Conservation (phyloP, 2,797 vertebrate species). For the Hemibagrus guttatus region DNA sequence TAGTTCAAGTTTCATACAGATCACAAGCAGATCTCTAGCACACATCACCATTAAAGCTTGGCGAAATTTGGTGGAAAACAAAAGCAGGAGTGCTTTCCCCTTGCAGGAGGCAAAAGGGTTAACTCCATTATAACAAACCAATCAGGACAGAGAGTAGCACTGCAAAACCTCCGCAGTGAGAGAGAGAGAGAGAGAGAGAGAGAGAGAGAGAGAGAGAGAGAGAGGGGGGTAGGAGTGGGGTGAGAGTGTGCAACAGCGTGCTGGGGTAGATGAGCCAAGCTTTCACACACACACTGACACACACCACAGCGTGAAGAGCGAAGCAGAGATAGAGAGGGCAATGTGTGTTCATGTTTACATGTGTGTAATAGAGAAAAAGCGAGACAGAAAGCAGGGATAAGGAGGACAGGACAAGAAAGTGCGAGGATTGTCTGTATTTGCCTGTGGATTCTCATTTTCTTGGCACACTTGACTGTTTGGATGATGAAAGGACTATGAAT, state of each 20-base stretch:
- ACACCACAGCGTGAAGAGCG: constrained; percentile 37
- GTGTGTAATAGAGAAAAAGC: constrained; percentile 14
- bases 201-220: constrained; percentile 47
- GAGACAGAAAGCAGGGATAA: constrained; percentile 37
- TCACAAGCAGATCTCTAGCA: constrained; percentile 6
- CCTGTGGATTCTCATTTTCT: constrained; percentile 42
- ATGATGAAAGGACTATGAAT: constrained; percentile 40
- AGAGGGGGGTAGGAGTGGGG: constrained; percentile 47
- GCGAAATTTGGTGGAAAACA: constrained; percentile 47
- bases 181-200: constrained; percentile 53
- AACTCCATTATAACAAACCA: constrained; percentile 84
- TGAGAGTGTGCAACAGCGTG: constrained; percentile 64
- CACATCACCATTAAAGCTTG: constrained; percentile 37
- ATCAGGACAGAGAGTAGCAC: constrained; percentile 86
- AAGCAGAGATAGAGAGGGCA: constrained; percentile 46
- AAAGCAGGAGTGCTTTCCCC: constrained; percentile 42
- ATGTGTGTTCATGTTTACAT: constrained; percentile 33
- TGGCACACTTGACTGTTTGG: constrained; percentile 42
- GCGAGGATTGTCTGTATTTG: constrained; percentile 34
- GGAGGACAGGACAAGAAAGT: constrained; percentile 42
- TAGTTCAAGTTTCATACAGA: constrained; percentile 10
- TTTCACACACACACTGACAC: constrained; percentile 44
- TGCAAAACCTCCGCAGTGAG: constrained; percentile 76
- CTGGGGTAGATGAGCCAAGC: constrained; percentile 44
- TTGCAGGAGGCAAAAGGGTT: constrained; percentile 59